A percentile compares a stretch with the other conserved stretches of the same genome.
Evolutionary conservation across 2,888 invertebrate genomes (phyloP).

Genomic region (Sarcophaga rosellei): DNA sequence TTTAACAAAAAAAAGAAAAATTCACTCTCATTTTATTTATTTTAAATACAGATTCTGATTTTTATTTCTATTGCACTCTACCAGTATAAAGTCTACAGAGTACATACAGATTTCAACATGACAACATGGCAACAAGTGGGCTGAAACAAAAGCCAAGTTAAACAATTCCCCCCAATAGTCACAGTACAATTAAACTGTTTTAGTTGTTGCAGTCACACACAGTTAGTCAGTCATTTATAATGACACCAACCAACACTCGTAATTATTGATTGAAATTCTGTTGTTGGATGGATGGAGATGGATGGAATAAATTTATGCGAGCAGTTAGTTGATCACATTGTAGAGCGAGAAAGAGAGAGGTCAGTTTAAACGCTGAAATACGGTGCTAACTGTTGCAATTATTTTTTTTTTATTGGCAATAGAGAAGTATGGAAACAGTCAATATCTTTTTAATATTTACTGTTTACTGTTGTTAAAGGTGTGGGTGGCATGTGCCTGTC

Average conservation of each 20-base stretch:
- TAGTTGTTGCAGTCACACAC: too few species aligned
- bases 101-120: too few species aligned
- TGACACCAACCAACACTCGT: background rate
- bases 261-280: background rate
- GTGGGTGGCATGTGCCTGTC: slow-evolving; percentile 28
- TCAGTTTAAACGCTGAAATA: background rate
- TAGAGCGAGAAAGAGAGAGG: background rate
- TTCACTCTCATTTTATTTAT: too few species aligned
- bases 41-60: too few species aligned
- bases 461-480: background rate
- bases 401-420: background rate
- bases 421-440: background rate
- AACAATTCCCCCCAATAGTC: too few species aligned
- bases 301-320: background rate
- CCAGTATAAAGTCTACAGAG: too few species aligned
- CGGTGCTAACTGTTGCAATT: background rate
- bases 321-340: too few species aligned
- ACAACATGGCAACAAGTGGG: slow-evolving; percentile 19
- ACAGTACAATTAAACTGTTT: too few species aligned
- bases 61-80: too few species aligned
- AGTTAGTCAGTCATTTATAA: background rate
- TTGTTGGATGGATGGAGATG: background rate
- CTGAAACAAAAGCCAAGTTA: too few species aligned
- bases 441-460: background rate
- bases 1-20: too few species aligned